These are phyloP conservation scores for Pelmatolapia mariae DNA, from an alignment of 2,113 vertebrate species.

Conservation along the genomic window DNA sequence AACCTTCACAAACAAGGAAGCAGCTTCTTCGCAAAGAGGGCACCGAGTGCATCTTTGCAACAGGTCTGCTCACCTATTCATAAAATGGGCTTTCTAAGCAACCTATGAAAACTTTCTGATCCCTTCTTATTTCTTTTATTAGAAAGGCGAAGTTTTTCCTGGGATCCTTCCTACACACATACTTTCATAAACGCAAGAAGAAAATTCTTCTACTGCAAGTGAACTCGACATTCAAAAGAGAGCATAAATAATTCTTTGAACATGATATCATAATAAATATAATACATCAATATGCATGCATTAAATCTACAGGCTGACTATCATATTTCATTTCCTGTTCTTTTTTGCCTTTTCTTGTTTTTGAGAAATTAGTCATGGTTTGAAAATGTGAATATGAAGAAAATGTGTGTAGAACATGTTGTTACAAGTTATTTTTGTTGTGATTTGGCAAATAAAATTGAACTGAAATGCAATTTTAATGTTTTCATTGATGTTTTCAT, in stretches of 20 bases:
- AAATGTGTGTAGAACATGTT: background rate
- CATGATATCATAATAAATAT: background rate
- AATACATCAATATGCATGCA: rapidly evolving
- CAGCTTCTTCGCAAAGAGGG: rapidly evolving
- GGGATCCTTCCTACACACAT: background rate
- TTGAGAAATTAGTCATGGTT: background rate
- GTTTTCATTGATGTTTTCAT: background rate
- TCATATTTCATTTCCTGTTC: background rate
- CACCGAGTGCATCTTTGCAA: background rate
- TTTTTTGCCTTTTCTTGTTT: background rate
- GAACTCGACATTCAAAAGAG: background rate
- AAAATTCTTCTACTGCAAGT: background rate
- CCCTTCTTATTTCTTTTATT: background rate
- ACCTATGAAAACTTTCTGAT: background rate
- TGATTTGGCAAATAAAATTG: background rate
- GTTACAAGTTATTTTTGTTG: background rate
- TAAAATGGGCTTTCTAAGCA: rapidly evolving
- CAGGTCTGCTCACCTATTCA: background rate
- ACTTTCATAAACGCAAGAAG: background rate
- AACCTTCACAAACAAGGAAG: background rate
- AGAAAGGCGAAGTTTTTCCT: background rate
- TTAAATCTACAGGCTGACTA: background rate
- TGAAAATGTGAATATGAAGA: background rate
- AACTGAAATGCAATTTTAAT: background rate
- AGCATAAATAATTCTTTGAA: background rate